Percentiles rank a stretch among this genome's conserved stretches.
Conservation (phyloP, 2,888 invertebrate genomes). For the Dilophus febrilis region DNA sequence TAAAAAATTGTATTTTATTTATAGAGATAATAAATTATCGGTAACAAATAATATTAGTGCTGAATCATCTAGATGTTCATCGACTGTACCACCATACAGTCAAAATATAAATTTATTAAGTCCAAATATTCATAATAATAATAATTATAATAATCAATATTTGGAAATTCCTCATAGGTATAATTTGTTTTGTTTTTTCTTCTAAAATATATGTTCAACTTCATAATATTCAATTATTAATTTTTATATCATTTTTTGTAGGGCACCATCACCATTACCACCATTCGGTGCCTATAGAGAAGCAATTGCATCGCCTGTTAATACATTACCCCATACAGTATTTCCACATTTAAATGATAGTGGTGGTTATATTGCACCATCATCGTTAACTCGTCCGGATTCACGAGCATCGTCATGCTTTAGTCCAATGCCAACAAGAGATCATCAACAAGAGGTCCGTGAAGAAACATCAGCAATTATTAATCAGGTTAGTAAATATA, state of each 20-base stretch:
- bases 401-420: constrained; percentile 18
- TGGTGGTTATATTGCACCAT: constrained; percentile 23
- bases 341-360: constrained; percentile 31
- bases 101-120: constrained; percentile 11
- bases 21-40: constrained; percentile 28
- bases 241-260: constrained; percentile 5
- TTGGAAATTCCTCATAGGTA: constrained; percentile 34
- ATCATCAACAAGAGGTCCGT: constrained; percentile 28
- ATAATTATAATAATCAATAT: constrained; percentile 1
- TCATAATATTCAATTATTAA: background rate
- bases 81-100: constrained; percentile 23
- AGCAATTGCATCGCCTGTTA: constrained; percentile 24
- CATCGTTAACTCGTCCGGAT: constrained; percentile 17
- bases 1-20: background rate
- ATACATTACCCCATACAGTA: constrained; percentile 35
- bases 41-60: constrained; percentile 31
- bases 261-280: constrained; percentile 36
- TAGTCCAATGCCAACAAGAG: constrained; percentile 29
- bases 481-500: constrained; percentile 25
- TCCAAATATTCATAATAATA: too few relatives aligned
- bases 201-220: constrained; percentile 4
- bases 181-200: too few relatives aligned
- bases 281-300: constrained; percentile 31
- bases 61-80: constrained; percentile 33
- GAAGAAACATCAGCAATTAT: constrained; percentile 28